Base-by-base conservation (phyloP, 2,888 invertebrate genomes). In the Craniophora ligustri region DNA sequence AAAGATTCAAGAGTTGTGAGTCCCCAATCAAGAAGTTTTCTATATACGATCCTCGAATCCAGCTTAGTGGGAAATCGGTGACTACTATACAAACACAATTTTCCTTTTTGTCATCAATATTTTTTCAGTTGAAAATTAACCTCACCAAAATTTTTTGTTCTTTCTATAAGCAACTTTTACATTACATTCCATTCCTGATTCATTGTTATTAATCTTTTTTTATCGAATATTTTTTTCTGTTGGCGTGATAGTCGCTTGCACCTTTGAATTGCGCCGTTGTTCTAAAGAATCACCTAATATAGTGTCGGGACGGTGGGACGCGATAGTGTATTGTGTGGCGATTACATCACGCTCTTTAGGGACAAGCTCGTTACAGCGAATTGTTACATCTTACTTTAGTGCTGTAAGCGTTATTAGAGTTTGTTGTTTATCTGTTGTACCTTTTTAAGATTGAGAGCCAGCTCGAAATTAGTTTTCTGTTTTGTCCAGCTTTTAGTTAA, bases 211-310 rank as follows among this genome's bases (percentile, higher is more conserved):
- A 5, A 0, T 26, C 11, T 14, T 4, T 18, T 6, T 15, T 32
- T 40, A 0, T 15, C 16, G 5, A 19, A 26, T 14, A 40, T 32
- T 1, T n/a, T 31, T 13, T 34, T 31, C 8, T 3, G 19, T n/a
- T n/a, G n/a, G n/a, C 5, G 0, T 5, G 26, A 0, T 5, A 15
- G 21, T 51, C 71, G 72, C 63, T 16, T 2, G 2, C 26, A 39
- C 19, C 6, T 41, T 3, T 76, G 23, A 21, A 61, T 76, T 76
- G 65, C 26, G 40, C 54, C 68, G 45, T 58, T 55, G 23, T 39
- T 62, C 54, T 70, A 72, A 70, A 73, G 75, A 75, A 77, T 76
- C 72, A 65, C 72, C 75, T 76, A 73, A 76, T 76, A 74, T 69
- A 76, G 72, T 59, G 73, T 53, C 32, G 63, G 51, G 60, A 59